Evolutionary conservation across 2,888 invertebrate species (phyloP), one percentile per base, ranked within the genome.

Genomic region (Drosophila kokeensis): DNA sequence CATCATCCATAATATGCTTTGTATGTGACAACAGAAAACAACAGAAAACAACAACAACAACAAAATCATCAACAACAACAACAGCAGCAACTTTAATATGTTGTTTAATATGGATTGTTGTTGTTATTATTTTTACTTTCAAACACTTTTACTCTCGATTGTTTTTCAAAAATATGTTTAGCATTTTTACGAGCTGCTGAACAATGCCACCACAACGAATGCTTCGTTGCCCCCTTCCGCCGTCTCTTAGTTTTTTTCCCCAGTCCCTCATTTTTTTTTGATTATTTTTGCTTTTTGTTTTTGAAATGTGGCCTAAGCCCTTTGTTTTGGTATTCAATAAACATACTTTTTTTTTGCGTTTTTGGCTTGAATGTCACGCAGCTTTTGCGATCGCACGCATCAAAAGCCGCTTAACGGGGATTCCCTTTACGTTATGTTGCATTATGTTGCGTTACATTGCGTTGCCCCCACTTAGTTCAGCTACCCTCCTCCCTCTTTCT

Each of bases 141-240:
- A 69, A 85, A 76, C 83, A 81, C 86, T 83, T 82, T 86, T 79
- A 83, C 81, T 84, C 82, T 86, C 84, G 66, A 71, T 81, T 73
- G 69, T 92, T 91, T 81, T 57, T 85, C 18, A 15, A 32, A 57
- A 64, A 69, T 68, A 67, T 69, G 73, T 58, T 72, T 71, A 65
- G 69, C 73, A 76, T 76, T 69, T 73, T 64, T 61, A 54, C 48
- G 63, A 67, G 63, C 67, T 63, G 49, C 50, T 63, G 60, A 73
- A 59, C 48, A 58, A 36, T 58, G 53, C 38, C 50, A 6, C n/a
- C 67, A 64, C 64, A 72, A 66, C 52, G 45, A 55, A 38, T 29
- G 36, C 36, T 24, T 18, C 2, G 21, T 7, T 21, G 45, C 13
- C 10, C 5, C 13, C 18, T 10, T 5, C 29, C 49, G 7, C 5